phyloP scores from a whole-genome alignment of 1,140 invertebrate genomes.

The Lasioglossum albipes region DNA sequence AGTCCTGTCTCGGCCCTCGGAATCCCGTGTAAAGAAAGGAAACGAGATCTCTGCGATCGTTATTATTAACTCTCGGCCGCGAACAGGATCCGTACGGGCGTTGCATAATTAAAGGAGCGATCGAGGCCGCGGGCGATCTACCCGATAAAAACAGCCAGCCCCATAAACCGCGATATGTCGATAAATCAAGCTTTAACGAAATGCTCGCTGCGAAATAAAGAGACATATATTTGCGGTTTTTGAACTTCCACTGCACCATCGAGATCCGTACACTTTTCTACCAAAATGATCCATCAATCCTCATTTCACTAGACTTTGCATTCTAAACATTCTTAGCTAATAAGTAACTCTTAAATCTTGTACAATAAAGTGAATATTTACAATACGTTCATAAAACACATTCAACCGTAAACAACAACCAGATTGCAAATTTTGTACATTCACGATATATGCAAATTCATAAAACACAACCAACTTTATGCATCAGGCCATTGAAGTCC shows the following conservation, averaged over 20 bases:
- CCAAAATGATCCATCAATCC: no score
- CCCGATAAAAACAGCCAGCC: slow-evolving; percentile 33
- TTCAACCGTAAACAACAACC: no score
- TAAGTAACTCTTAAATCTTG: no score
- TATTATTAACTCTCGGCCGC: slow-evolving; percentile 27
- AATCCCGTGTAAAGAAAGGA: slow-evolving; percentile 13
- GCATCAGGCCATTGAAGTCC: no score
- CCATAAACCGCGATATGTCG: background rate
- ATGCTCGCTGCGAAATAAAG: slow-evolving; percentile 62
- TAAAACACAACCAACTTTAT: no score
- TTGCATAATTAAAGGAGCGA: slow-evolving; percentile 57
- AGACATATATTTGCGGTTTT: slow-evolving; percentile 69
- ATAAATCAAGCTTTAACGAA: slow-evolving; percentile 61
- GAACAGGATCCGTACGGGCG: slow-evolving; percentile 28
- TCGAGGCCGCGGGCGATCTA: slow-evolving; percentile 32
- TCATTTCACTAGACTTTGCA: no score
- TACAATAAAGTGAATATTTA: no score
- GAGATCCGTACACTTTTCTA: no score
- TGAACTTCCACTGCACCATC: background rate
- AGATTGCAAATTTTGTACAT: no score
- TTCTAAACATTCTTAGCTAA: no score
- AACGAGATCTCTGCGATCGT: slow-evolving; percentile 25
- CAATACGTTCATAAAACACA: no score
- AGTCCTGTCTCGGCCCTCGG: background rate
- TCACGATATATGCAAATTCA: no score